Evolutionary conservation across 1,140 invertebrate species (phyloP).

Genomic region (Berghia stephanieae): DNA sequence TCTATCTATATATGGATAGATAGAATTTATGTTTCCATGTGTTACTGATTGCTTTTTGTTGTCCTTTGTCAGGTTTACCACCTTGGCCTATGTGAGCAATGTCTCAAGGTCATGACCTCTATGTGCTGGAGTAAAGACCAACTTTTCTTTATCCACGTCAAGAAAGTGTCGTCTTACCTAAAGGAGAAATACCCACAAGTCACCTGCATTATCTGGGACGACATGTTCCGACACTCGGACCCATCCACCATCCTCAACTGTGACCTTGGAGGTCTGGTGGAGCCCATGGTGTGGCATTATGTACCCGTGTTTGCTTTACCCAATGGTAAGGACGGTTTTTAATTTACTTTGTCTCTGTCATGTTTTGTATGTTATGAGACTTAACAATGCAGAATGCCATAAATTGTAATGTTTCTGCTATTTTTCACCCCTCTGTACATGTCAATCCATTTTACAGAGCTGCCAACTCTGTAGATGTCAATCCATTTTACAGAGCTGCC

Average conservation of each 20-base stretch:
- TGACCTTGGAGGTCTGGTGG: slow-evolving; percentile 66
- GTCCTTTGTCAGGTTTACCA: slow-evolving; percentile 48
- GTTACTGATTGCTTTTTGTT: too few relatives aligned
- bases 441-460: too few relatives aligned
- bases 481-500: too few relatives aligned
- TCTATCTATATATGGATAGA: too few relatives aligned
- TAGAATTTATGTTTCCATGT: background rate
- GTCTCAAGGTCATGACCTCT: slow-evolving; percentile 57
- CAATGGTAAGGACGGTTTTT: slow-evolving; percentile 34
- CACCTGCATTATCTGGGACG: slow-evolving; percentile 90
- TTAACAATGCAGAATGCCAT: too few relatives aligned
- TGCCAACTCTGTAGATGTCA: too few relatives aligned
- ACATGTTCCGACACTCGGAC: slow-evolving; percentile 78
- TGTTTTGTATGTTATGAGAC: background rate
- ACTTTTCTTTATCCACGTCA: slow-evolving; percentile 70
- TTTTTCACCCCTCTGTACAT: too few relatives aligned
- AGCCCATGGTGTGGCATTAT: slow-evolving; percentile 71
- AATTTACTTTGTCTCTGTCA: background rate
- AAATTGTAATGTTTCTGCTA: too few relatives aligned
- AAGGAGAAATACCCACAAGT: slow-evolving; percentile 68
- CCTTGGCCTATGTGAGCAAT: slow-evolving; percentile 51
- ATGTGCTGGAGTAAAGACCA: slow-evolving; percentile 67
- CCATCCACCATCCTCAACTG: slow-evolving; percentile 40
- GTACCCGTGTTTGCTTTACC: slow-evolving; percentile 47
- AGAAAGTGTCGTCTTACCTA: slow-evolving; percentile 65